Conservation (phyloP, 92 coral and sea anemone species). For the Bergia puertoricense region DNA sequence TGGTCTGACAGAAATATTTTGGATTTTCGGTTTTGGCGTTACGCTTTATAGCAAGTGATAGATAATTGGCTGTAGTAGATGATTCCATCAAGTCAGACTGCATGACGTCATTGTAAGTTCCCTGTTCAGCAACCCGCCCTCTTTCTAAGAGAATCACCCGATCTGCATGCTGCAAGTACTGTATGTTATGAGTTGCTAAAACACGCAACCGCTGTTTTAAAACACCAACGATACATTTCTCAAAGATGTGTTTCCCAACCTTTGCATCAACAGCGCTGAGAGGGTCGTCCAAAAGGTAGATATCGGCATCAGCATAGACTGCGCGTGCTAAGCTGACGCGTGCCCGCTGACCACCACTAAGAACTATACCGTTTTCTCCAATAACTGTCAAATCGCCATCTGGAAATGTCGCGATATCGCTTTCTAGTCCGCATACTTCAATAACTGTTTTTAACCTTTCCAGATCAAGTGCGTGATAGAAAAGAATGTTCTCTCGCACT, state of each 20-base stretch:
- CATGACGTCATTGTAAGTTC: neutral
- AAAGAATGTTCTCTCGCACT: neutral
- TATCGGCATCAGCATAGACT: neutral
- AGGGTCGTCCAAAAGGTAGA: neutral
- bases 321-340: neutral
- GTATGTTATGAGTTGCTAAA: neutral
- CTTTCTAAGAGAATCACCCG: neutral
- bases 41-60: neutral
- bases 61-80: neutral
- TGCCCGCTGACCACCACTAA: neutral
- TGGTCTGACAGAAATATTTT: neutral
- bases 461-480: neutral
- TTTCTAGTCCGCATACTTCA: neutral
- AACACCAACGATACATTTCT: conserved; percentile 10
- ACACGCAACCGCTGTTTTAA: conserved; percentile 8
- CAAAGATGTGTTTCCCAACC: neutral
- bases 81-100: neutral
- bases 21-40: neutral
- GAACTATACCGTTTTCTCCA: conserved; percentile 4
- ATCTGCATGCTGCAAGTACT: neutral
- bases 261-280: neutral
- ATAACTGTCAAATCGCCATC: neutral
- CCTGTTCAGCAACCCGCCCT: neutral
- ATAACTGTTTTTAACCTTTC: neutral
- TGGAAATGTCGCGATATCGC: neutral